phyloP scores from a whole-genome alignment of 37 sponge, comb jelly and placozoan genomes.

The Beroe forskalii region DNA sequence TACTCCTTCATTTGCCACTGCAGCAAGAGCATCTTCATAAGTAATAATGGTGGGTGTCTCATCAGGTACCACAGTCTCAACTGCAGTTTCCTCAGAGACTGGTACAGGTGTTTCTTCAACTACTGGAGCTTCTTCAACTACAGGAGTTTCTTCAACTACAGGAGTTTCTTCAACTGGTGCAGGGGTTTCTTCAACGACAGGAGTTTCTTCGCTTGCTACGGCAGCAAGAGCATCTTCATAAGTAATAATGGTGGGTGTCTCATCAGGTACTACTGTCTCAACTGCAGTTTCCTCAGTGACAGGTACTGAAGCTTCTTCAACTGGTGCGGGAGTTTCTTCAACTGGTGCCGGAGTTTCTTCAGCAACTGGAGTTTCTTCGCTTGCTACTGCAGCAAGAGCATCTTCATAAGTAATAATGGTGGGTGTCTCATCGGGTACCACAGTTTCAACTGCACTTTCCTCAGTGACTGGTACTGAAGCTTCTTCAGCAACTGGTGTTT shows the following conservation, averaged over 20 bases:
- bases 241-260: neutral
- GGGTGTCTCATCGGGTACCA: neutral
- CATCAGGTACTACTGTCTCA: neutral
- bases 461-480: neutral
- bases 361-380: neutral
- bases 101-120: neutral
- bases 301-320: neutral
- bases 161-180: neutral
- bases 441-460: neutral
- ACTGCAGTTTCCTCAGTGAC: neutral
- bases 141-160: neutral
- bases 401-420: neutral
- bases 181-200: neutral
- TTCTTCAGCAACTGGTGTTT: neutral
- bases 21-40: neutral
- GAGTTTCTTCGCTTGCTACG: neutral
- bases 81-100: neutral
- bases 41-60: neutral
- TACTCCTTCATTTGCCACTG: neutral
- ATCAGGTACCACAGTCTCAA: neutral
- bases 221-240: neutral
- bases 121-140: neutral
- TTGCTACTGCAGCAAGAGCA: neutral
- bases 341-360: neutral
- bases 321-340: neutral